These are phyloP conservation scores for Acarapis woodi DNA, from an alignment of 1,140 invertebrate genomes.

Conservation along the genomic window DNA sequence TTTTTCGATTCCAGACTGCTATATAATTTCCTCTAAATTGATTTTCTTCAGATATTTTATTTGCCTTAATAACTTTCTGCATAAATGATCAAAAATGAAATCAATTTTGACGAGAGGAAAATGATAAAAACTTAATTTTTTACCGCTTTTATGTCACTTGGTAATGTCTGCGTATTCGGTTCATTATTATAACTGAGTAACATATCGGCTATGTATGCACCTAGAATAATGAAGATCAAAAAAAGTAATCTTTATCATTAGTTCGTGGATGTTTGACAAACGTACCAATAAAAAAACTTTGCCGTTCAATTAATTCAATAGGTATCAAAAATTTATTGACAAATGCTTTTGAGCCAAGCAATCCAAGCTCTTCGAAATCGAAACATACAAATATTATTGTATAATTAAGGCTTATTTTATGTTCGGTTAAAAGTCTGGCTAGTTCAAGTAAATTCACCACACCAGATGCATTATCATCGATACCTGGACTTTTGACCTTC, in stretches of 20 bases:
- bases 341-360: conserved; percentile 18
- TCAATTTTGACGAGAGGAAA: neutral
- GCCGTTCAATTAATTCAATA: conserved; percentile 8
- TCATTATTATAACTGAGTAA: conserved; percentile 18
- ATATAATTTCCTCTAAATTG: conserved; percentile 17
- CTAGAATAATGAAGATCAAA: conserved; percentile 12
- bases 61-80: neutral
- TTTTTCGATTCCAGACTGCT: conserved; percentile 15
- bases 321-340: conserved; percentile 18
- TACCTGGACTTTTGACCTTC: too few relatives aligned
- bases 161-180: conserved; percentile 8
- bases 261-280: neutral
- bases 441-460: conserved; percentile 19
- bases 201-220: conserved; percentile 20
- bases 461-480: conserved; percentile 21
- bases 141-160: conserved; percentile 6
- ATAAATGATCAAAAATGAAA: neutral
- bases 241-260: conserved; percentile 10
- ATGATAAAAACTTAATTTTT: neutral
- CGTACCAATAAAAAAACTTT: conserved; percentile 6
- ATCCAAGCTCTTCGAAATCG: conserved; percentile 19
- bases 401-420: conserved; percentile 16
- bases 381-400: conserved; percentile 21
- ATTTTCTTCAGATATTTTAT: neutral
- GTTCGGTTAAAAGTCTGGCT: conserved; percentile 16